phyloP scores from a whole-genome alignment of 2,113 vertebrate species.

The Chaenogobius annularis region DNA sequence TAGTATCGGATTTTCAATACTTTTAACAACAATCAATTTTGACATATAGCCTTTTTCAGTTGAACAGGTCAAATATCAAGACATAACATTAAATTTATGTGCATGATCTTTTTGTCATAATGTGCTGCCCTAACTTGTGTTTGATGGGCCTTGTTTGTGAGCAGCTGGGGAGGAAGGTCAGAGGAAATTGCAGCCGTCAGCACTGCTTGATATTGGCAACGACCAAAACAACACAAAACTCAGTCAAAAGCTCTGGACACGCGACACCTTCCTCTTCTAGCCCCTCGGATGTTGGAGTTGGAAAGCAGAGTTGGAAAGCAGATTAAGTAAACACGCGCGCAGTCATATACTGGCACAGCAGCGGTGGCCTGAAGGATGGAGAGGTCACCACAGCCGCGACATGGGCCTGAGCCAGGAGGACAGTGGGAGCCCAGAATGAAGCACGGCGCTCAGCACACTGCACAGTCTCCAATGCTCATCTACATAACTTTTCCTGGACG shows the following conservation, averaged over 20 bases:
- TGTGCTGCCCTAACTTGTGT: not conserved
- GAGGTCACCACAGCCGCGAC: slow-evolving; percentile 41
- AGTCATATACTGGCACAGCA: slow-evolving; percentile 40
- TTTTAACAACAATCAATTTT: too few species aligned
- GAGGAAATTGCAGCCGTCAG: slow-evolving; percentile 62
- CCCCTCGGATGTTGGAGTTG: slow-evolving; percentile 52
- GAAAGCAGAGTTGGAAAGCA: slow-evolving; percentile 49
- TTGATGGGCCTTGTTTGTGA: slow-evolving; percentile 46
- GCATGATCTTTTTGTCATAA: not conserved
- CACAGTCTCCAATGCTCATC: slow-evolving; percentile 48
- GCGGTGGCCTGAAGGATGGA: slow-evolving; percentile 48
- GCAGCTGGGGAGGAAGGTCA: slow-evolving; percentile 76
- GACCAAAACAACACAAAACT: slow-evolving; percentile 43
- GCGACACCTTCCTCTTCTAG: slow-evolving; percentile 25
- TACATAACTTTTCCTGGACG: not conserved
- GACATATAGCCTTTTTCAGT: too few species aligned
- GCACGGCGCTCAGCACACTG: slow-evolving; percentile 37
- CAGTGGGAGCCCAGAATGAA: slow-evolving; percentile 37
- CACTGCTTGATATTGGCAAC: slow-evolving; percentile 61
- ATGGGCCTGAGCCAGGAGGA: slow-evolving; percentile 52
- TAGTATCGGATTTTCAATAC: too few species aligned
- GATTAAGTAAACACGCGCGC: slow-evolving; percentile 51
- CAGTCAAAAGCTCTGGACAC: slow-evolving; percentile 29
- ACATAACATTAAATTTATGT: not conserved
- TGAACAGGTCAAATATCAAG: not conserved